Evolutionary conservation across 2,888 invertebrate genomes (phyloP).

Genomic region (Nephrotoma guestfalica): DNA sequence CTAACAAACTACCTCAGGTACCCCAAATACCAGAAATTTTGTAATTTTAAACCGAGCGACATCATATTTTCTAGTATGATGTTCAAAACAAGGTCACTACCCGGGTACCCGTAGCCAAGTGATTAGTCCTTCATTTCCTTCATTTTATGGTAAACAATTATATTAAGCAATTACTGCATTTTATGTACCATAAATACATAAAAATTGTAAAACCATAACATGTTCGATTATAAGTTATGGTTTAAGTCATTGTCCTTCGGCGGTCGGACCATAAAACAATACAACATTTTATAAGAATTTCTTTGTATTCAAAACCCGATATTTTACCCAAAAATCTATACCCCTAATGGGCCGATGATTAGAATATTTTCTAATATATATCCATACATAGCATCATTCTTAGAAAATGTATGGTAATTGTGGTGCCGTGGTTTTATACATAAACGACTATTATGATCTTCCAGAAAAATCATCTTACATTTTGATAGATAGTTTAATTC

Average conservation of each 20-base stretch:
- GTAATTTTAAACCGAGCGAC: not conserved
- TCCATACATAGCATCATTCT: not conserved
- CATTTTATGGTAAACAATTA: not conserved
- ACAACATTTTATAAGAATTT: not conserved
- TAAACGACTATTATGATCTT: not conserved
- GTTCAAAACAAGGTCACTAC: not conserved
- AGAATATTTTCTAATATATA: not conserved
- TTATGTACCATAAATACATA: not conserved
- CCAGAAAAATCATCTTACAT: not conserved
- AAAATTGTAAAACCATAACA: not conserved
- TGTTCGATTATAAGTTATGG: not conserved
- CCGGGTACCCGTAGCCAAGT: not conserved
- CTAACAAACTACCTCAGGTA: not conserved
- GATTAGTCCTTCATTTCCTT: not conserved
- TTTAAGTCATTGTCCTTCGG: not conserved
- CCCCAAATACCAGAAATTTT: not conserved
- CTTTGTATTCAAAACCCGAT: not conserved
- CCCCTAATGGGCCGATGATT: not conserved
- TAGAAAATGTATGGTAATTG: not conserved
- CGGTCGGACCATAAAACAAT: not conserved
- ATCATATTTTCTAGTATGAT: not conserved
- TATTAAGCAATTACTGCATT: not conserved
- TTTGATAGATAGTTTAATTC: not conserved
- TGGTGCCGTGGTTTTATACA: not conserved
- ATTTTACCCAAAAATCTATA: not conserved